Evolutionary conservation across 30 jellyfish, hydroid and myxozoan species (phyloP).

Genomic region (Hydractinia symbiolongicarpus): DNA sequence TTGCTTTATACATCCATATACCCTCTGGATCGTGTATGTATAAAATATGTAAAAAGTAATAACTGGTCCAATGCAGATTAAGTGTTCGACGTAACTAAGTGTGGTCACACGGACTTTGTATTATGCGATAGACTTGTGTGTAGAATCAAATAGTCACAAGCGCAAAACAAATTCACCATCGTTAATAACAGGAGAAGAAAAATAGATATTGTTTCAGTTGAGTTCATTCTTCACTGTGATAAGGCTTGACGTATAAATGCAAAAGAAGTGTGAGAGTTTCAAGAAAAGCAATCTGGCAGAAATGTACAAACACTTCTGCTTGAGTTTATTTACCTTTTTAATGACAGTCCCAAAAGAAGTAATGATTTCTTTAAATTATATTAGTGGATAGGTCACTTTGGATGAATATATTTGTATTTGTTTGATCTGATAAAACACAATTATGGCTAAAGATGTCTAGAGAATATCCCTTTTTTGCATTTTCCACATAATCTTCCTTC

Average conservation of each 20-base stretch:
- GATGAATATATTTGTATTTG: neutral
- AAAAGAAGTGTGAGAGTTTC: neutral
- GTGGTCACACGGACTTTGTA: neutral
- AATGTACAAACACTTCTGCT: neutral
- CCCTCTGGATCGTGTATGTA: too few species aligned
- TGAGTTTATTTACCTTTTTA: neutral
- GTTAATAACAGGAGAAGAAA: neutral
- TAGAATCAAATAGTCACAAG: neutral
- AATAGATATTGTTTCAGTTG: neutral
- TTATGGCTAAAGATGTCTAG: neutral
- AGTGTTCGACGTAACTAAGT: neutral
- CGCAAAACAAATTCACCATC: neutral
- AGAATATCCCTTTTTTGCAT: neutral
- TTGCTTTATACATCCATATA: too few species aligned
- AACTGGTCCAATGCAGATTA: neutral
- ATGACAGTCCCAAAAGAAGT: neutral
- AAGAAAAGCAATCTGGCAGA: neutral
- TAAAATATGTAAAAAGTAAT: neutral
- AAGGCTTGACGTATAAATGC: conserved; percentile 8
- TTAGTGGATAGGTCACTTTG: neutral
- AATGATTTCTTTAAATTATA: neutral
- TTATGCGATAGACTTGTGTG: neutral
- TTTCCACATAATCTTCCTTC: neutral
- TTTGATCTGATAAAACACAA: neutral
- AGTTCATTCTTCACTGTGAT: neutral